These are phyloP conservation scores for Mustelus asterias DNA, from an alignment of 2,113 vertebrate genomes.

Conservation along the genomic window DNA sequence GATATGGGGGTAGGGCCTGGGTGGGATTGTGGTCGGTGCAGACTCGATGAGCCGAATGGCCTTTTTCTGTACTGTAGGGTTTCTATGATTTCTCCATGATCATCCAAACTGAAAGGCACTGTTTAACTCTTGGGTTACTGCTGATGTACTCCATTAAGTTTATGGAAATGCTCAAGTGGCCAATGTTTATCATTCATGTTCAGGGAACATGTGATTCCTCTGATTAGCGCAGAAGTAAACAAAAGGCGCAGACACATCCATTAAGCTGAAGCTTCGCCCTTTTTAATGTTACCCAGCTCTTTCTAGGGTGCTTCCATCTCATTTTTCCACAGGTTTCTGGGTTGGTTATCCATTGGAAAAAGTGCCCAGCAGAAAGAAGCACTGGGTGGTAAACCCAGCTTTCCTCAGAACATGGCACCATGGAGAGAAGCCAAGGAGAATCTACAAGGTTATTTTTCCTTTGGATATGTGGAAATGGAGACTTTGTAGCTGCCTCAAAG, in stretches of 20 bases:
- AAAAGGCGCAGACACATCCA: neutral
- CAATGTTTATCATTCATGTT: neutral
- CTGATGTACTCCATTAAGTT: neutral
- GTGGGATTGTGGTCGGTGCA: too few species aligned
- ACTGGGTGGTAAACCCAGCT: neutral
- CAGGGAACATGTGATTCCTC: neutral
- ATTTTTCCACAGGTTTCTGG: neutral
- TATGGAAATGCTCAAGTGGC: neutral
- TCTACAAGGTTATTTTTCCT: neutral
- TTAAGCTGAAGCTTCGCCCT: neutral
- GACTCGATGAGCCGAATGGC: too few species aligned
- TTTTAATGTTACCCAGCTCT: neutral
- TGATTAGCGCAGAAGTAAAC: neutral
- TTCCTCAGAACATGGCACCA: neutral
- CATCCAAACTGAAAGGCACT: neutral
- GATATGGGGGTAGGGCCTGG: too few species aligned
- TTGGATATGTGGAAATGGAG: neutral
- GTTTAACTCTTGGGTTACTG: neutral
- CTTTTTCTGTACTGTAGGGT: too few species aligned
- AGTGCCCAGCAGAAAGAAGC: neutral
- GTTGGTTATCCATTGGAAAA: neutral
- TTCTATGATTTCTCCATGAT: too few species aligned
- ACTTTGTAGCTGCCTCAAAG: neutral
- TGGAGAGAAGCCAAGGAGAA: neutral
- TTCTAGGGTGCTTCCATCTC: neutral